A percentile compares a stretch with the other conserved stretches of the same genome.
Evolutionary conservation across 2,113 vertebrate genomes (phyloP).

Genomic region (Spheniscus mendiculus): DNA sequence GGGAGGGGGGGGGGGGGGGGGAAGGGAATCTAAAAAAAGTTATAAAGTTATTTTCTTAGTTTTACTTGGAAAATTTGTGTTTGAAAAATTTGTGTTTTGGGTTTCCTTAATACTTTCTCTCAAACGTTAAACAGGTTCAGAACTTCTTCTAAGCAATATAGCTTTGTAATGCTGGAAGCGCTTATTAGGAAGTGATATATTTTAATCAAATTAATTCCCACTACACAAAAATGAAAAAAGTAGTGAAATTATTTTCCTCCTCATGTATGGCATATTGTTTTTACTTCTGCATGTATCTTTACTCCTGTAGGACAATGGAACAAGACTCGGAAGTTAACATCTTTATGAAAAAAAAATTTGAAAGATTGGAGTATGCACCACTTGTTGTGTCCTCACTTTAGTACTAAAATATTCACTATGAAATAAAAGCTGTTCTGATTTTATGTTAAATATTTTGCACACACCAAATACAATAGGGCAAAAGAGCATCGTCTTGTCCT

Average conservation of each 20-base stretch:
- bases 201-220: not conserved
- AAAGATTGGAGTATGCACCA: not conserved
- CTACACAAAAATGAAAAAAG: not conserved
- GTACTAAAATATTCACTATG: not conserved
- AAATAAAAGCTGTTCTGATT: constrained; percentile 5
- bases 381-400: not conserved
- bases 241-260: not conserved
- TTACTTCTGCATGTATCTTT: not conserved
- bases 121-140: not conserved
- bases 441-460: not conserved
- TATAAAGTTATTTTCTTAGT: not conserved
- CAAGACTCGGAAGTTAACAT: not conserved
- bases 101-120: not conserved
- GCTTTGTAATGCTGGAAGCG: not conserved
- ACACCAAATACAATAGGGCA: not conserved
- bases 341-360: not conserved
- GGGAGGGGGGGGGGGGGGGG: too few species aligned
- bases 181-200: not conserved
- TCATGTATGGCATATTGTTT: not conserved
- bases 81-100: not conserved
- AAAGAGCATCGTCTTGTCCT: not conserved
- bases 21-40: not conserved
- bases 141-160: not conserved
- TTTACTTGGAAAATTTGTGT: not conserved
- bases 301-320: not conserved